phyloP scores from a whole-genome alignment of 2,888 invertebrate genomes.

The Stratiomys singularior region DNA sequence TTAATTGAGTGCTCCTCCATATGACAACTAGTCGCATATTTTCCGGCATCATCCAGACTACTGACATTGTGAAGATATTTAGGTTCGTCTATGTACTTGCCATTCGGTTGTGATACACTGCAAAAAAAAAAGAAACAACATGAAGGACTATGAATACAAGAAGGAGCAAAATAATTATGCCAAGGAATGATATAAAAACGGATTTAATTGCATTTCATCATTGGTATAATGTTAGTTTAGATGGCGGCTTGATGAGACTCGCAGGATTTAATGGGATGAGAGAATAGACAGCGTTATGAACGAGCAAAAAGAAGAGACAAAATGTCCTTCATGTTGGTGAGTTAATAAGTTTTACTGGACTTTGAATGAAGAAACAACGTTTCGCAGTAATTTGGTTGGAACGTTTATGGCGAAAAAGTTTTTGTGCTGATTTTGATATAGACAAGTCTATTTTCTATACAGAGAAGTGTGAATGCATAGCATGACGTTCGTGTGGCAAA shows the following conservation, averaged over 20 bases:
- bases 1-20: slow-evolving; percentile 55
- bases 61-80: slow-evolving; percentile 61
- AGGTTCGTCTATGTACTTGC: slow-evolving; percentile 64
- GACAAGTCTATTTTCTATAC: too few relatives aligned
- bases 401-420: too few relatives aligned
- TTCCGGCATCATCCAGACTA: slow-evolving; percentile 58
- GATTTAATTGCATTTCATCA: slow-evolving; percentile 23
- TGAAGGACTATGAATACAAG: not conserved
- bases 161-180: slow-evolving; percentile 12
- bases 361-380: not conserved
- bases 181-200: slow-evolving; percentile 21
- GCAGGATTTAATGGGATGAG: slow-evolving; percentile 16
- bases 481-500: too few relatives aligned
- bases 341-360: not conserved
- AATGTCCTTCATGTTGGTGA: not conserved
- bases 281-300: not conserved
- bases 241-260: not conserved
- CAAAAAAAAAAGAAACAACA: not conserved
- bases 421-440: too few relatives aligned
- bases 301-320: too few relatives aligned
- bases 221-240: slow-evolving; percentile 5
- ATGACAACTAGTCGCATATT: slow-evolving; percentile 59
- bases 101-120: slow-evolving; percentile 57
- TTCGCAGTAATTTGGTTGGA: not conserved
- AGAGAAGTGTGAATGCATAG: too few relatives aligned